phyloP scores from a whole-genome alignment of 2,797 vertebrate genomes.

The Chelmon rostratus region DNA sequence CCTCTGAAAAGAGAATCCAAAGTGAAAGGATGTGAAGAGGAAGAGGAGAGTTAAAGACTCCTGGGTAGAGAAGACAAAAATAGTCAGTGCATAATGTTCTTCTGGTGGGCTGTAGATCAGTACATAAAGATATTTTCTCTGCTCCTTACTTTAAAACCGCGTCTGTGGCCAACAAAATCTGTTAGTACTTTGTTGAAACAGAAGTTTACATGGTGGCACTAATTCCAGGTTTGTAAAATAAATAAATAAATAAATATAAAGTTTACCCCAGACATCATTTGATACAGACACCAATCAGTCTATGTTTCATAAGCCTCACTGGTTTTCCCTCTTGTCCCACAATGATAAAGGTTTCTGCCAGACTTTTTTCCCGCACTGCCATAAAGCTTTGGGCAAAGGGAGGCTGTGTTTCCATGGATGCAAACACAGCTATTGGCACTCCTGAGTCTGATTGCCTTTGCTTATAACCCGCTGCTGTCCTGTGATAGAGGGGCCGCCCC shows the following conservation, averaged over 20 bases:
- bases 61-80: conserved; percentile 31
- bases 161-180: conserved; percentile 3
- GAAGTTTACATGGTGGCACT: not conserved
- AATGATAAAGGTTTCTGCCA: not conserved
- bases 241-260: not conserved
- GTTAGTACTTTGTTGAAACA: not conserved
- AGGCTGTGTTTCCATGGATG: conserved; percentile 47
- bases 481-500: conserved; percentile 44
- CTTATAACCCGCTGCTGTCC: conserved; percentile 55
- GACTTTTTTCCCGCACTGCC: not conserved
- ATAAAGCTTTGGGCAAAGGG: conserved; percentile 15
- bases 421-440: conserved; percentile 36
- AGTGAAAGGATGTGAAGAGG: conserved; percentile 45
- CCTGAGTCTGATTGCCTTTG: conserved; percentile 40
- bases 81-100: conserved; percentile 18
- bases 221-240: not conserved
- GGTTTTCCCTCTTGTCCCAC: no score
- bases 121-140: not conserved
- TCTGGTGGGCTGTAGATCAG: conserved; percentile 23
- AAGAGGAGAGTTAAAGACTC: conserved; percentile 43
- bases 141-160: not conserved
- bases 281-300: not conserved
- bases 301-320: not conserved
- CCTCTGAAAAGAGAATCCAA: conserved; percentile 43
- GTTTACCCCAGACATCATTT: not conserved